Conservation (phyloP, 2,888 invertebrate genomes). For the Steinernema scapterisci region DNA sequence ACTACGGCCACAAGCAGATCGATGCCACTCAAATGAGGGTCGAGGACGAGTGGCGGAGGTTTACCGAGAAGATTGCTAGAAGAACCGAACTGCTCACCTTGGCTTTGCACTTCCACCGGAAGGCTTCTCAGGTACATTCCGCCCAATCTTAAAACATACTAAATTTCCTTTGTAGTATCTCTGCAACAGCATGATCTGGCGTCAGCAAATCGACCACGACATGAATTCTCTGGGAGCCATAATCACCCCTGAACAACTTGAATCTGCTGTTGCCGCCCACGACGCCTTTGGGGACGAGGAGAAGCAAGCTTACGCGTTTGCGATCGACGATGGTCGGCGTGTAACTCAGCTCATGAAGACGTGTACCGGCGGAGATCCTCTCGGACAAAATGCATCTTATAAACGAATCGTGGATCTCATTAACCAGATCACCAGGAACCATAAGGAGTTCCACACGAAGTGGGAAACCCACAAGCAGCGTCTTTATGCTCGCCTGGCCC, state of each 20-base stretch:
- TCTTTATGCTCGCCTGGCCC: constrained; percentile 44
- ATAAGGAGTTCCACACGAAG: constrained; percentile 38
- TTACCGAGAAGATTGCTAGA: constrained; percentile 37
- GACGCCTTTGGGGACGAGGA: constrained; percentile 37
- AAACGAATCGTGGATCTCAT: constrained; percentile 42
- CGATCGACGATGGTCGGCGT: constrained; percentile 20
- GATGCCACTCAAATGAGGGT: constrained; percentile 32
- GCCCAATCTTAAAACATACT: neutral
- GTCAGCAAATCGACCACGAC: constrained; percentile 52
- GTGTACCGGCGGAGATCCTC: constrained; percentile 39
- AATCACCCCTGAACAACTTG: constrained; percentile 40
- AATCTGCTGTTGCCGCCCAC: constrained; percentile 46
- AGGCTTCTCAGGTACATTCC: constrained; percentile 36
- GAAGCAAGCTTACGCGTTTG: constrained; percentile 36
- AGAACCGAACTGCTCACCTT: constrained; percentile 42
- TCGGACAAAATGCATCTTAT: constrained; percentile 38
- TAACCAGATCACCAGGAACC: constrained; percentile 34
- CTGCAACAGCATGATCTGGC: constrained; percentile 49
- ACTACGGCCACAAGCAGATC: constrained; percentile 42
- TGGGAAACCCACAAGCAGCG: constrained; percentile 35
- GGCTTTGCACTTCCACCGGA: constrained; percentile 47
- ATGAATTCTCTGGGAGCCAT: constrained; percentile 43
- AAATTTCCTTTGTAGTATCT: constrained; percentile 47
- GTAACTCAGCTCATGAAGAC: constrained; percentile 40
- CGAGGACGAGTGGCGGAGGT: constrained; percentile 48